These are phyloP conservation scores for Bovichtus diacanthus DNA, from an alignment of 2,797 vertebrate species.

Conservation along the genomic window DNA sequence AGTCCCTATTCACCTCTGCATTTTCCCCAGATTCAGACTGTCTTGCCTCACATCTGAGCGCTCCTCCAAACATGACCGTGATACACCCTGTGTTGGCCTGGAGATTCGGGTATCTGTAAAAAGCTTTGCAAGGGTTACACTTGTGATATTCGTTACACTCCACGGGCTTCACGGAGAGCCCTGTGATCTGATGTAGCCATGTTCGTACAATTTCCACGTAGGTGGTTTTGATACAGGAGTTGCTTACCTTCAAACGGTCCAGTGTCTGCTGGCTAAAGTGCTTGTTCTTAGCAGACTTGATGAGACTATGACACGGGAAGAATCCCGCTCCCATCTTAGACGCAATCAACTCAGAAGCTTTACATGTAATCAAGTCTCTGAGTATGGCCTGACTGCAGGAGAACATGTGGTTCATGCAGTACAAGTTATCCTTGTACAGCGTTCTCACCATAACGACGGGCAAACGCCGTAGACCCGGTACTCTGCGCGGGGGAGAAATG, in stretches of 20 bases:
- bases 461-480: no score
- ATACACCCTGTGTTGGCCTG: neutral
- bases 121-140: slow-evolving; percentile 28
- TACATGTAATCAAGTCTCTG: slow-evolving; percentile 19
- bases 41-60: neutral
- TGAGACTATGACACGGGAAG: slow-evolving; percentile 39
- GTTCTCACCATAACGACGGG: no score
- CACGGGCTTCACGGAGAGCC: neutral
- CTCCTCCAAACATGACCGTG: slow-evolving; percentile 11
- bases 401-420: slow-evolving; percentile 52
- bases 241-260: neutral
- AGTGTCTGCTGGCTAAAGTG: neutral
- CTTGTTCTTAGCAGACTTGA: slow-evolving; percentile 25
- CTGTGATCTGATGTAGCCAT: slow-evolving; percentile 17
- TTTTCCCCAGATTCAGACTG: no score
- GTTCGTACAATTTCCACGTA: slow-evolving; percentile 11
- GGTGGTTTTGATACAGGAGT: slow-evolving; percentile 11
- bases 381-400: slow-evolving; percentile 3
- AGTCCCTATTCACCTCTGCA: no score
- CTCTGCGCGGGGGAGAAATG: neutral
- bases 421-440: slow-evolving; percentile 30
- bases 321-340: slow-evolving; percentile 22
- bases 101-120: slow-evolving; percentile 44
- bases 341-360: neutral
- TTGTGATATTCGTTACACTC: slow-evolving; percentile 33